Percentiles rank a stretch among this genome's conserved stretches.
phyloP scores from a whole-genome alignment of 2,888 invertebrate species.

The Erebia epiphron region DNA sequence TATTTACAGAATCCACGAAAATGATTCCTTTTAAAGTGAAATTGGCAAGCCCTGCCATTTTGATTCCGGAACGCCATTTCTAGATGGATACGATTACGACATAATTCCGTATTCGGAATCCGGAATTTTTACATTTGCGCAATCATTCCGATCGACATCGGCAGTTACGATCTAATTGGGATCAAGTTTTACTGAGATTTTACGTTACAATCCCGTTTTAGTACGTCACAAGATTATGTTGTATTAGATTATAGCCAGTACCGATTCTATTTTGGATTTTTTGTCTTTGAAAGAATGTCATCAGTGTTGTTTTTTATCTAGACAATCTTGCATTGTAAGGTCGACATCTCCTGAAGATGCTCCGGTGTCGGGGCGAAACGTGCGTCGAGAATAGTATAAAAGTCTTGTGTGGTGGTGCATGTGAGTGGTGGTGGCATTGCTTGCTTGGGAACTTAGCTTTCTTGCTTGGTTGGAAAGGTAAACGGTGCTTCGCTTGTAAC shows the following conservation, averaged over 20 bases:
- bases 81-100: slow-evolving; percentile 25
- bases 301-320: too few relatives aligned
- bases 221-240: slow-evolving; percentile 38
- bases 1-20: background rate
- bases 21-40: background rate
- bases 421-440: too few relatives aligned
- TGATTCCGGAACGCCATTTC: slow-evolving; percentile 11
- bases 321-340: too few relatives aligned
- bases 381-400: too few relatives aligned
- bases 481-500: too few relatives aligned
- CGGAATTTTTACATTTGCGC: slow-evolving; percentile 42
- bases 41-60: slow-evolving; percentile 7
- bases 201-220: slow-evolving; percentile 37
- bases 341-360: too few relatives aligned
- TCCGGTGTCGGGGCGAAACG: too few relatives aligned
- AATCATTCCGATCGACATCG: slow-evolving; percentile 42
- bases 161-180: slow-evolving; percentile 39
- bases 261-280: too few relatives aligned
- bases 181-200: slow-evolving; percentile 39
- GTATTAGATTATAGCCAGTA: slow-evolving; percentile 30
- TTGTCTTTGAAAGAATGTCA: too few relatives aligned
- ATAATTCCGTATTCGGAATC: slow-evolving; percentile 28
- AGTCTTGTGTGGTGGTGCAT: too few relatives aligned
- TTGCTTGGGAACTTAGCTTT: too few relatives aligned
- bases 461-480: too few relatives aligned